Evolutionary conservation across 1,140 invertebrate genomes (phyloP).

Genomic region (Brachionus plicatilis): DNA sequence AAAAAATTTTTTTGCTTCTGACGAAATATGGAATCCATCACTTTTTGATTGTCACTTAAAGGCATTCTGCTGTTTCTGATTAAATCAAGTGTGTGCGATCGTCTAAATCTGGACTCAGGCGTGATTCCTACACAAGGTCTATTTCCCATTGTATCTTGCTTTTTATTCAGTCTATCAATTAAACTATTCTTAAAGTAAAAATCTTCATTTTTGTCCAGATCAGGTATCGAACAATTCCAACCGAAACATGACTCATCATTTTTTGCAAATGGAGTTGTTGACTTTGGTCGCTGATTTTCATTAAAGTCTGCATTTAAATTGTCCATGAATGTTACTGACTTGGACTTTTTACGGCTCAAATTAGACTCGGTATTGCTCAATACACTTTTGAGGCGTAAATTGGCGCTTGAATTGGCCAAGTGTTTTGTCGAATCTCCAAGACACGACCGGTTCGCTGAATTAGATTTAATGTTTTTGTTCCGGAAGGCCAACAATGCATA

Average conservation of each 20-base stretch:
- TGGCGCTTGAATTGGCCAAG: background rate
- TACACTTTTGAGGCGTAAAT: background rate
- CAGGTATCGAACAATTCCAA: background rate
- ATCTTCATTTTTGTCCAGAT: background rate
- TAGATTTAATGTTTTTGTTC: background rate
- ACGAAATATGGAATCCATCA: background rate
- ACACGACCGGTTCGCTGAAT: background rate
- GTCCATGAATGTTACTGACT: constrained; percentile 36
- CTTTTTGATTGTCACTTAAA: background rate
- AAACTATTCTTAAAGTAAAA: constrained; percentile 24
- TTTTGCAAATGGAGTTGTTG: background rate
- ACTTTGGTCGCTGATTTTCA: background rate
- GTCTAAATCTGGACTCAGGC: background rate
- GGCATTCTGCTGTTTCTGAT: constrained; percentile 22
- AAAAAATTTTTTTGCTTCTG: background rate
- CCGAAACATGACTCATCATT: background rate
- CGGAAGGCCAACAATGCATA: background rate
- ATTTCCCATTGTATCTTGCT: background rate
- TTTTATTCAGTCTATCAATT: background rate
- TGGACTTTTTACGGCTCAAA: constrained; percentile 34
- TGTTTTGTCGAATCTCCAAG: background rate
- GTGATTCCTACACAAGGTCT: background rate
- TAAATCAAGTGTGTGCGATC: constrained; percentile 5
- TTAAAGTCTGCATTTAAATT: background rate
- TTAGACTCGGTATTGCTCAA: constrained; percentile 9